A percentile compares a stretch with the other conserved stretches of the same genome.
Evolutionary conservation across 2,888 invertebrate genomes (phyloP).

Genomic region (Agrilus cyanescens): DNA sequence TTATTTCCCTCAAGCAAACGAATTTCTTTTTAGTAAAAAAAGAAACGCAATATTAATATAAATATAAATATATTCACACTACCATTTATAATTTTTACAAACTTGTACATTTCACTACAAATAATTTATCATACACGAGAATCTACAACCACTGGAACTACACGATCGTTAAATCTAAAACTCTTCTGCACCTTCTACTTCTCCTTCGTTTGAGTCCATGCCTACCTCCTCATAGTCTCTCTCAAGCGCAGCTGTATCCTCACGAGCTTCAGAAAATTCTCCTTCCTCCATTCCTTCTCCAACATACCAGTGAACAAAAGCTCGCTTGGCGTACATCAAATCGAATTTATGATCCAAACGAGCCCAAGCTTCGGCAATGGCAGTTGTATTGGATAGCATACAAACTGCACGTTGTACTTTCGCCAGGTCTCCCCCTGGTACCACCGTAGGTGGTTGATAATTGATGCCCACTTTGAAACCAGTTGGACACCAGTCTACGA

Average conservation of each 20-base stretch:
- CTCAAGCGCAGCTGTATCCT: constrained; percentile 58
- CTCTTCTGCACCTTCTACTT: constrained; percentile 37
- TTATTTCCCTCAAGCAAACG: too few species aligned
- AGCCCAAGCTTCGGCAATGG: constrained; percentile 56
- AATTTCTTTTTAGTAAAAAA: too few species aligned
- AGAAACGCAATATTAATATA: too few species aligned
- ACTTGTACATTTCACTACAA: too few species aligned
- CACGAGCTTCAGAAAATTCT: constrained; percentile 66
- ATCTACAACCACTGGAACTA: too few species aligned
- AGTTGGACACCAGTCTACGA: constrained; percentile 24
- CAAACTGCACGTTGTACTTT: constrained; percentile 91
- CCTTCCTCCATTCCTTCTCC: constrained; percentile 73
- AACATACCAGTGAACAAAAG: constrained; percentile 66
- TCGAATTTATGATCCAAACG: constrained; percentile 57
- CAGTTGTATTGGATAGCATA: constrained; percentile 71
- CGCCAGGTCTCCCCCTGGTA: constrained; percentile 51
- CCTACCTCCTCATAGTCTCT: constrained; percentile 62
- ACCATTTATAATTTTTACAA: too few species aligned
- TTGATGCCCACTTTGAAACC: constrained; percentile 37
- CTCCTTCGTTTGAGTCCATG: constrained; percentile 44
- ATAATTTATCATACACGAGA: too few species aligned
- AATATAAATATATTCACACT: too few species aligned
- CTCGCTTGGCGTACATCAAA: constrained; percentile 55
- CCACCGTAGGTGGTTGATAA: constrained; percentile 38
- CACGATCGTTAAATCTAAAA: too few species aligned